Percentiles rank a stretch among this genome's conserved stretches.
Conservation (phyloP, 2,888 invertebrate species). For the Loripinus fragilis region DNA sequence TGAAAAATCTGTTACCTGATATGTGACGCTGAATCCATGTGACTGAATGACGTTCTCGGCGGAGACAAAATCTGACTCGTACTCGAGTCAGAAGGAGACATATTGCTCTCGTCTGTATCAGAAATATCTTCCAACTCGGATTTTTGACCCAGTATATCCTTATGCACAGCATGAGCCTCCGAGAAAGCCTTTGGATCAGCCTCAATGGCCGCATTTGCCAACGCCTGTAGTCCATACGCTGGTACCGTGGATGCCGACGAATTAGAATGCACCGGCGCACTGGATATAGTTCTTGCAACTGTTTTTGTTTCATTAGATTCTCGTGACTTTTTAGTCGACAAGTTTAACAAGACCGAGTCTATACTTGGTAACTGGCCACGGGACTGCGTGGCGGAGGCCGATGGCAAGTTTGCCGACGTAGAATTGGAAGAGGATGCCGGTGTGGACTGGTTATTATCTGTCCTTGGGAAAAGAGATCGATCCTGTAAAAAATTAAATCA, state of each 20-base stretch:
- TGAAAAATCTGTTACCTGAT: constrained; percentile 31
- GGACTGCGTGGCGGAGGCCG: constrained; percentile 21
- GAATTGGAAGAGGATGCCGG: constrained; percentile 33
- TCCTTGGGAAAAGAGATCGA: constrained; percentile 35
- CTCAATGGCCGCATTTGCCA: constrained; percentile 61
- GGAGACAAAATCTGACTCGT: constrained; percentile 60
- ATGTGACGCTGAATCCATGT: constrained; percentile 45
- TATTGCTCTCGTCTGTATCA: constrained; percentile 56
- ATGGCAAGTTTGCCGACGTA: background rate
- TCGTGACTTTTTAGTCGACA: constrained; percentile 54
- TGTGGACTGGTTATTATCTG: constrained; percentile 39
- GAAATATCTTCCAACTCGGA: constrained; percentile 56
- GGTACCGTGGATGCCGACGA: constrained; percentile 32
- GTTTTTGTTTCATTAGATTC: constrained; percentile 29
- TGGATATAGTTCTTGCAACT: background rate
- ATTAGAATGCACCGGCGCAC: background rate
- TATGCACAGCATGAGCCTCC: constrained; percentile 16
- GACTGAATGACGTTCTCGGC: constrained; percentile 50
- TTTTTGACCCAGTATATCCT: constrained; percentile 37
- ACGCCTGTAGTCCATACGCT: constrained; percentile 53
- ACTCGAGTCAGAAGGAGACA: constrained; percentile 57
- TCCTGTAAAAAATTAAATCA: constrained; percentile 27
- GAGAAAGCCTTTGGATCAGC: constrained; percentile 54
- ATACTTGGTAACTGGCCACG: constrained; percentile 53
- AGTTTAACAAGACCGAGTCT: constrained; percentile 57